phyloP scores from a whole-genome alignment of 2,888 invertebrate genomes.

The Rhopalosiphum nymphaeae region DNA sequence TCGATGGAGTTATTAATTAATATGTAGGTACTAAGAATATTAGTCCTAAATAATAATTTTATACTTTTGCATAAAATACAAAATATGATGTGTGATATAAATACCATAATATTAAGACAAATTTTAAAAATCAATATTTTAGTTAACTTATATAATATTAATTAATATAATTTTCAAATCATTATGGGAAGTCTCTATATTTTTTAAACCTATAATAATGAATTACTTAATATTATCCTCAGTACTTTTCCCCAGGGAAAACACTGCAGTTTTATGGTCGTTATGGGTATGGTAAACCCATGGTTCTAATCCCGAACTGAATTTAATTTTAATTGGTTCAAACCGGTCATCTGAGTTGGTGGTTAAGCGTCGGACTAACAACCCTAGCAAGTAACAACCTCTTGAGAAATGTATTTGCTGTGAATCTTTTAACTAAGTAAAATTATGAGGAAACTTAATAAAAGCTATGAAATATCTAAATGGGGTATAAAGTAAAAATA shows the following conservation, averaged over 20 bases:
- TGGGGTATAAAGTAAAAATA: not conserved
- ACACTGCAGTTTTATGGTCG: not conserved
- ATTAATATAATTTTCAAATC: no score
- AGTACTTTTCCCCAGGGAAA: not conserved
- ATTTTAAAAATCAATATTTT: not conserved
- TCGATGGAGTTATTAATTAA: not conserved
- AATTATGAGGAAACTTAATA: not conserved
- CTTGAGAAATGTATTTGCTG: not conserved
- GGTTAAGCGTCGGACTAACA: not conserved
- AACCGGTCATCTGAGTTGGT: not conserved
- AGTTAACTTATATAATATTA: not conserved
- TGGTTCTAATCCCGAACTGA: not conserved
- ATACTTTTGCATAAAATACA: not conserved
- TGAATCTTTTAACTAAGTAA: not conserved
- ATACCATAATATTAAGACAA: not conserved
- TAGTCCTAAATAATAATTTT: not conserved
- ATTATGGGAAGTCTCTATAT: not conserved
- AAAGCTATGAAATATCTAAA: not conserved
- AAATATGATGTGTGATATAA: not conserved
- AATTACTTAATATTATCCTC: not conserved
- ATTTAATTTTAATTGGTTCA: not conserved
- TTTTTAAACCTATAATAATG: not conserved
- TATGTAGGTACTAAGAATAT: not conserved
- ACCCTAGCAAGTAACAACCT: not conserved
- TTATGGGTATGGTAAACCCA: not conserved